Evolutionary conservation across 2,797 vertebrate species (phyloP), one percentile per base, ranked within the genome.

Genomic region (Lophotriccus pileatus): DNA sequence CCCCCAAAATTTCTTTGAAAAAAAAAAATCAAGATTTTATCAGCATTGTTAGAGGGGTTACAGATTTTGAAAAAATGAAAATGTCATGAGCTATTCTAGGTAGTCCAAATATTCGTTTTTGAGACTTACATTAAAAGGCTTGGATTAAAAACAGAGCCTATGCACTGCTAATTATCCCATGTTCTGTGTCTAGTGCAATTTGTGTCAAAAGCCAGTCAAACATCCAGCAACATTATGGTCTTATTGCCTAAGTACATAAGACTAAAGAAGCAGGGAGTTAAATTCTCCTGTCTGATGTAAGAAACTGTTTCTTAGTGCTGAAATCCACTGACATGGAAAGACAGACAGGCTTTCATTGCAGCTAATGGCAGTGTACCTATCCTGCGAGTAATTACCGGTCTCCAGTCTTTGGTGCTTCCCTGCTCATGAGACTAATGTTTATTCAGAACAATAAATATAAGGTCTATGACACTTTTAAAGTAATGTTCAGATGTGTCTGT

Each of bases 371-470:
- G 97, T 96, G 90, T 95, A 97, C 79, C 94, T 97, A 94, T 96
- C 93, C 84, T 83, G 76, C 49, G 18, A 89, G 84, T 94, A 97
- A 97, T 97, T 96, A 95, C 58, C 92, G 75, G 81, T 52, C 89
- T 93, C 85, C 53, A 55, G 67, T 41, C 85, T 72, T 95, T 30
- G 91, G 89, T 89, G 91, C 74, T 87, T 90, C 91, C 78, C 92
- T 89, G 75, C 95, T 97, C 86, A 84, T 94, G 91, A 97, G 95
- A 97, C 90, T 97, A 96, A 97, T 96, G 89, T 97, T 97, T 97
- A 97, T 97, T 97, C 96, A 94, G 89, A 96, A 95, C 93, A 95
- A 95, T 97, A 97, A 98, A 97, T 97, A 93, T 91, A 94, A 97
- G 96, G 92, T 97, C 95, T 94, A 97, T 97, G 96, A 96, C 93